These are phyloP conservation scores for Drosophila mulleri DNA, from an alignment of 2,888 invertebrate species.

Conservation along the genomic window DNA sequence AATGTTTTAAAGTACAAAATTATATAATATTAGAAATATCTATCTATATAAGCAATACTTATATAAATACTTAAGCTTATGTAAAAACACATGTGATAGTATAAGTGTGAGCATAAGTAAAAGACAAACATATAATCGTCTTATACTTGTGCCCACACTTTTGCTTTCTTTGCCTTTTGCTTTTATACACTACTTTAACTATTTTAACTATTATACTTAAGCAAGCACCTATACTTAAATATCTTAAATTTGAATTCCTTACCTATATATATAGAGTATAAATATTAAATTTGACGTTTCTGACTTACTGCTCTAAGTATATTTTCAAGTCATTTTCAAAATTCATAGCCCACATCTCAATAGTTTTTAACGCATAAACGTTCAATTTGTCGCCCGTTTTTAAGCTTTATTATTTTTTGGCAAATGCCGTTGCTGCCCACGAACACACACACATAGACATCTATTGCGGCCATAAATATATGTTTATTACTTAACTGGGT, in stretches of 20 bases:
- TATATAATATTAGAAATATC: no score
- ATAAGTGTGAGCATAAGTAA: no score
- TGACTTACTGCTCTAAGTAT: not conserved
- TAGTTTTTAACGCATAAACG: conserved; percentile 28
- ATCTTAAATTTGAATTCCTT: not conserved
- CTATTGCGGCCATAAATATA: conserved; percentile 51
- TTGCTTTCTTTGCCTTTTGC: no score
- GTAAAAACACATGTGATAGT: no score
- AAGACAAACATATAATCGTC: no score
- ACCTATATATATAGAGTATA: not conserved
- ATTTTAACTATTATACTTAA: no score
- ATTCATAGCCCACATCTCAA: conserved; percentile 4
- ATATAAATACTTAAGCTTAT: no score
- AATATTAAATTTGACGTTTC: not conserved
- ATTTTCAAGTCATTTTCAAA: not conserved
- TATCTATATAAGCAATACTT: no score
- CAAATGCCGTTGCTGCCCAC: conserved; percentile 37
- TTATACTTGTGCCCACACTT: no score
- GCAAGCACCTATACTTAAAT: no score
- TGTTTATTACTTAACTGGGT: conserved; percentile 59
- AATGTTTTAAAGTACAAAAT: no score
- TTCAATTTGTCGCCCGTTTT: conserved; percentile 26
- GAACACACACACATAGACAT: conserved; percentile 5
- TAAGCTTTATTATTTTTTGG: conserved; percentile 40
- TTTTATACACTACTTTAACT: no score